Conservation (phyloP, 2,888 invertebrate genomes). For the Belgica antarctica region DNA sequence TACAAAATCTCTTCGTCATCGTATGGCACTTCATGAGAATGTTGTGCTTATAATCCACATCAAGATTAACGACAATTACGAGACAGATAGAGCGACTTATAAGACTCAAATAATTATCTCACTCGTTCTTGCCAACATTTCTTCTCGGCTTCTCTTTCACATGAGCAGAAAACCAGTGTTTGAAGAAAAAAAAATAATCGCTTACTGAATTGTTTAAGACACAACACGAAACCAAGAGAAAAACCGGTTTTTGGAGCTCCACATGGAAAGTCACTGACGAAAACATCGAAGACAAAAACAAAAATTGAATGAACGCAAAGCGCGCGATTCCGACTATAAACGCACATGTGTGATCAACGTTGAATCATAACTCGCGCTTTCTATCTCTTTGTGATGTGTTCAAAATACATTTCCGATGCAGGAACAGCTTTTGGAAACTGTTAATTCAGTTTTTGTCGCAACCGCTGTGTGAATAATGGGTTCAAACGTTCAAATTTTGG, state of each 20-base stretch:
- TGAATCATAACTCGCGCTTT: too few species aligned
- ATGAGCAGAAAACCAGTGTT: not conserved
- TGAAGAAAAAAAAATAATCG: too few species aligned
- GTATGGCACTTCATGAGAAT: not conserved
- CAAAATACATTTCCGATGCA: too few species aligned
- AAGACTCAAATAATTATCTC: not conserved
- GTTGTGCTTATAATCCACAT: not conserved
- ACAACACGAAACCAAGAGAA: not conserved
- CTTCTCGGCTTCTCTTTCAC: not conserved
- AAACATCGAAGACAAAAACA: not conserved
- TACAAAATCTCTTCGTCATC: not conserved
- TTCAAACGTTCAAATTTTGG: too few species aligned
- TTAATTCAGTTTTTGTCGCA: too few species aligned
- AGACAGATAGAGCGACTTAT: not conserved
- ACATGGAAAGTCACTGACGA: not conserved
- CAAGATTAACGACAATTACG: conserved; percentile 8
- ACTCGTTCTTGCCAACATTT: conserved; percentile 2
- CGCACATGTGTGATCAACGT: not conserved
- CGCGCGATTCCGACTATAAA: not conserved
- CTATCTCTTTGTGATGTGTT: too few species aligned
- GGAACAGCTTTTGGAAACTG: too few species aligned
- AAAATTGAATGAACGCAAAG: conserved; percentile 4
- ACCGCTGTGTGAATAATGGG: too few species aligned
- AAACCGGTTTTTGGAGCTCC: conserved; percentile 1
- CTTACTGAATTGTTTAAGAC: too few species aligned